These are phyloP conservation scores for Pseudorhiza aurosa DNA, from an alignment of 30 jellyfish, hydroid and myxozoan genomes.

Conservation along the genomic window DNA sequence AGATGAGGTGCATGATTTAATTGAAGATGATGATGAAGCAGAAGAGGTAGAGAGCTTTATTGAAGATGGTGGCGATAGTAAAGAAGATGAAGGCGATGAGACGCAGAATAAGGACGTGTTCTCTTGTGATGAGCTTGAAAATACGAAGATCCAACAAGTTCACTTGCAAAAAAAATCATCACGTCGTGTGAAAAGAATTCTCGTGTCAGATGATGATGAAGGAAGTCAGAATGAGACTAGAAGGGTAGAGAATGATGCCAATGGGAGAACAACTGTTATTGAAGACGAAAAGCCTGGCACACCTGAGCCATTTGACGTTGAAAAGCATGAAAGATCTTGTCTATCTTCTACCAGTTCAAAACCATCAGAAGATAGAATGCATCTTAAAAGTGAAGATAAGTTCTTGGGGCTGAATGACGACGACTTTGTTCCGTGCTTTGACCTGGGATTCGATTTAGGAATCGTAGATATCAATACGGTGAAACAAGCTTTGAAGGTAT, in stretches of 20 bases:
- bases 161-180: constrained; percentile 4
- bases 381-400: not conserved
- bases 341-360: too few species aligned
- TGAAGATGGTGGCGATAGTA: constrained; percentile 32
- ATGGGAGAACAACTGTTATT: too few species aligned
- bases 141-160: not conserved
- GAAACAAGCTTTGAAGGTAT: constrained; percentile 22
- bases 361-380: not conserved
- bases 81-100: not conserved
- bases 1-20: constrained; percentile 78
- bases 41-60: not conserved
- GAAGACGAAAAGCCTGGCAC: too few species aligned
- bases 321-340: too few species aligned
- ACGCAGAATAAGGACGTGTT: not conserved
- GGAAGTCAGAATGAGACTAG: not conserved
- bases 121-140: not conserved
- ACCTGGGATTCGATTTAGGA: constrained; percentile 51
- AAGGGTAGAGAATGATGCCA: not conserved
- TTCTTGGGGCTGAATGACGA: not conserved
- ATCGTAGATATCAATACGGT: not conserved
- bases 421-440: constrained; percentile 50
- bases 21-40: constrained; percentile 34
- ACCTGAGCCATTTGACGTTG: too few species aligned
- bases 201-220: constrained; percentile 61
- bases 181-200: constrained; percentile 40